These are phyloP conservation scores for Amorpha juglandis DNA, from an alignment of 2,888 invertebrate species.

Conservation along the genomic window DNA sequence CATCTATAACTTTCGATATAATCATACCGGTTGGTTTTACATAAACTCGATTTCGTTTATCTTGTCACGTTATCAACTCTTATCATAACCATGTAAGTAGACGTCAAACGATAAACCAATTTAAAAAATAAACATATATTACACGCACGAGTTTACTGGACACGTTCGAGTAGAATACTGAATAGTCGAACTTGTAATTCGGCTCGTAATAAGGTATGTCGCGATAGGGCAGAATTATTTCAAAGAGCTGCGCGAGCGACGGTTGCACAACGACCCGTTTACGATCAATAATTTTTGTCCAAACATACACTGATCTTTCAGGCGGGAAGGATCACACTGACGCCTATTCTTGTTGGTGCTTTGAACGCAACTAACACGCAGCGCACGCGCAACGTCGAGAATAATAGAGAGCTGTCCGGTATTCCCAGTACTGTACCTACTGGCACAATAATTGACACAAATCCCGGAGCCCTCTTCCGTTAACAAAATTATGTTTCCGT, in stretches of 20 bases:
- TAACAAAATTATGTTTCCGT: slow-evolving; percentile 72
- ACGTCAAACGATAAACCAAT: slow-evolving; percentile 54
- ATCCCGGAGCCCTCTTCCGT: slow-evolving; percentile 64
- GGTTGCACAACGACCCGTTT: slow-evolving; percentile 64
- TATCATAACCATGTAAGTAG: slow-evolving; percentile 53
- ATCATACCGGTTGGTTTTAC: slow-evolving; percentile 34
- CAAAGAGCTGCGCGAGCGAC: slow-evolving; percentile 50
- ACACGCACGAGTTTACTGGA: slow-evolving; percentile 56
- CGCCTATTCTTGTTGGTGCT: slow-evolving; percentile 80
- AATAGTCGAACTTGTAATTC: slow-evolving; percentile 54
- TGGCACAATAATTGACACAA: slow-evolving; percentile 67
- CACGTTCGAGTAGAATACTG: slow-evolving; percentile 54
- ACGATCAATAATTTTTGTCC: slow-evolving; percentile 53
- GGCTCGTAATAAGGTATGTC: slow-evolving; percentile 55
- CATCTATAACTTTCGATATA: slow-evolving; percentile 29
- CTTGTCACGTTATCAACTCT: slow-evolving; percentile 56
- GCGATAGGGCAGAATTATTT: slow-evolving; percentile 50
- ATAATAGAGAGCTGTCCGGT: slow-evolving; percentile 66
- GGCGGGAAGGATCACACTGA: slow-evolving; percentile 60
- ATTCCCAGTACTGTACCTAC: slow-evolving; percentile 41
- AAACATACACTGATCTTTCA: slow-evolving; percentile 51
- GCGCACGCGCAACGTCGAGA: slow-evolving; percentile 72
- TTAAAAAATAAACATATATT: slow-evolving; percentile 46
- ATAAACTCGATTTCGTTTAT: slow-evolving; percentile 51
- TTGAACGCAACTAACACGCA: slow-evolving; percentile 76